These are phyloP conservation scores for Drosophila eohydei DNA, from an alignment of 2,888 invertebrate species.

Conservation along the genomic window DNA sequence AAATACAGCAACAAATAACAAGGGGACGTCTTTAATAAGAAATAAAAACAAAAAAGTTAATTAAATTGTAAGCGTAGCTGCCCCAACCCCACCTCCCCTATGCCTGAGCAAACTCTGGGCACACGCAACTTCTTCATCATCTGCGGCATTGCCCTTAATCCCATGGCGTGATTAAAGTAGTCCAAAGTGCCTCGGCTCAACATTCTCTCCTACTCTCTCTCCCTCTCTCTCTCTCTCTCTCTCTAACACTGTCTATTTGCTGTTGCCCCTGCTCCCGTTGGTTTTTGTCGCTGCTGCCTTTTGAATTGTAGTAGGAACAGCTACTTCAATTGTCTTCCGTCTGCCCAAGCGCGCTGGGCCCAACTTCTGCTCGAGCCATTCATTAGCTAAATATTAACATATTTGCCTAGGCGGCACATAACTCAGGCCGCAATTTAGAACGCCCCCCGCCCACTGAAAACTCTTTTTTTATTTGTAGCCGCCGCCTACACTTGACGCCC, in stretches of 20 bases:
- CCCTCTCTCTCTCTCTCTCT: not conserved
- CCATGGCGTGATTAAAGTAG: constrained; percentile 81
- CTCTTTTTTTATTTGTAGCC: constrained; percentile 36
- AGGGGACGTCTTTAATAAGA: constrained; percentile 71
- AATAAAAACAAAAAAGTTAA: constrained; percentile 79
- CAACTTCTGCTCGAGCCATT: constrained; percentile 43
- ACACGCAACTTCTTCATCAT: constrained; percentile 81
- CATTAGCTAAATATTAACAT: constrained; percentile 80
- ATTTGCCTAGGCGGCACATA: constrained; percentile 67
- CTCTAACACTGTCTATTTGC: constrained; percentile 29
- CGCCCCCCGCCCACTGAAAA: constrained; percentile 21
- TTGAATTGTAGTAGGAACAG: constrained; percentile 54
- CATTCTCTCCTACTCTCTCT: constrained; percentile 4
- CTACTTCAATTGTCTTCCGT: constrained; percentile 70
- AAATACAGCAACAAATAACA: constrained; percentile 63
- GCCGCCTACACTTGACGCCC: constrained; percentile 31
- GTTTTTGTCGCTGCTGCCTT: constrained; percentile 34
- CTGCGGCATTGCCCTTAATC: constrained; percentile 70
- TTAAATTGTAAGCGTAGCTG: constrained; percentile 73
- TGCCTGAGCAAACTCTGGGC: constrained; percentile 25
- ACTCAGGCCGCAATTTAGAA: constrained; percentile 64
- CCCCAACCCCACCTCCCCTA: not conserved
- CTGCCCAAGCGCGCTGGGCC: constrained; percentile 8
- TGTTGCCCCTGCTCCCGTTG: constrained; percentile 4
- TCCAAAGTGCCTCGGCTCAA: constrained; percentile 55